Base-by-base conservation (phyloP, 92 coral and sea anemone genomes). In the Micromussa lordhowensis region DNA sequence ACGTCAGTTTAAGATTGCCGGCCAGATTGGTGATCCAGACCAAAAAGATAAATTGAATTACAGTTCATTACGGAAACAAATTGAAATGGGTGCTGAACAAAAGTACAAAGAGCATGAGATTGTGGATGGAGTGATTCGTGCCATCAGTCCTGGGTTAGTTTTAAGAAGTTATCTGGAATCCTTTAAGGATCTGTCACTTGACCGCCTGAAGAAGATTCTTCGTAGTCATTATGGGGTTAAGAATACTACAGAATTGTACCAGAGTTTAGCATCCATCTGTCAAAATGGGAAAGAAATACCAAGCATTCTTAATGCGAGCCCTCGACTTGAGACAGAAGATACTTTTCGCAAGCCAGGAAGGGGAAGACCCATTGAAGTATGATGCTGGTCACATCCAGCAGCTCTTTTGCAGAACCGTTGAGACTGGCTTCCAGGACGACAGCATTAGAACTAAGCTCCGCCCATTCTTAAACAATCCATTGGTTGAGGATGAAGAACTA, bases 201-300 rank as follows among this genome's bases (percentile, higher is more conserved):
- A 87, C 26, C 75, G 92, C 26, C n/a, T n/a, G n/a, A n/a, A n/a
- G n/a, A n/a, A n/a, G n/a, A n/a, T n/a, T n/a, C n/a, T 93, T 21
- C 89, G 91, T 31, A 88, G 90, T 36, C 94, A 91, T 85, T 91
- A 91, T 93, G 91, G 94, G 28, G 90, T 73, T 30, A 93, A 93
- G 75, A 86, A 91, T 76, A 69, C 92, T 3, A 70, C 93, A 12
- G 91, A 94, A 77, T 71, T 88, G 59, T 91, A 90, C 73, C 96
- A 91, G 21, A 86, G 87, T 28, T 57, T 89, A 48, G 92, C 91
- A 10, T 84, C 90, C 6, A 71, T 88, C 22, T 86, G 93, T 74
- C 96, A 94, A 79, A 81, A 54, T 82, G 72, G 88, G 3, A 78
- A 72, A 35, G 93, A 94, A 79, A 86, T 91, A 58, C 94, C 91